These are phyloP conservation scores for Torymus tubicola DNA, from an alignment of 2,888 invertebrate species.

Conservation along the genomic window DNA sequence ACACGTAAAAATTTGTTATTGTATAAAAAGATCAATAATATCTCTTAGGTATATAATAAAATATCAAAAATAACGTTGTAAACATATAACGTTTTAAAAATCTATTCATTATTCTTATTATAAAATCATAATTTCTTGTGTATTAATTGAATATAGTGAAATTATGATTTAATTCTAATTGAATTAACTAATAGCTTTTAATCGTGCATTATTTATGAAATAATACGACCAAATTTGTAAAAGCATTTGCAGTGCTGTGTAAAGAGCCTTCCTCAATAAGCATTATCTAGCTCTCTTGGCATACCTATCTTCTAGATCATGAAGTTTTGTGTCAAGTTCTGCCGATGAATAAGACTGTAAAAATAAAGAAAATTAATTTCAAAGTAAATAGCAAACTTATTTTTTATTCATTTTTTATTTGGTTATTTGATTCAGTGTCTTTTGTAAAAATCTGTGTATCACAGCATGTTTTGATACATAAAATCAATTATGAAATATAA, in stretches of 20 bases:
- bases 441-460: too few species aligned
- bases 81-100: too few species aligned
- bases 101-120: too few species aligned
- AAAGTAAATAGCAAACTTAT: neutral
- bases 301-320: slow-evolving; percentile 69
- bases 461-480: too few species aligned
- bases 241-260: slow-evolving; percentile 46
- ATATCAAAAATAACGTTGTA: neutral
- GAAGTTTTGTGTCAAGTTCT: slow-evolving; percentile 69
- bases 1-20: neutral
- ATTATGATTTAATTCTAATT: neutral
- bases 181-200: neutral
- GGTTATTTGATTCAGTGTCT: too few species aligned
- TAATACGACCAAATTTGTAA: neutral
- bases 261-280: slow-evolving; percentile 24
- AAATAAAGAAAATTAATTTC: slow-evolving; percentile 11
- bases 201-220: slow-evolving; percentile 29
- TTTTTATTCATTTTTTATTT: too few species aligned
- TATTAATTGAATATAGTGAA: too few species aligned
- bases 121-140: too few species aligned
- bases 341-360: slow-evolving; percentile 71
- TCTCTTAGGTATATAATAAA: neutral
- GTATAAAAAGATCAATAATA: neutral
- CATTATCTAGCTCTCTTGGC: slow-evolving; percentile 64
- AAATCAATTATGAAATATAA: too few species aligned